These are phyloP conservation scores for Torymus aiolomorphi DNA, from an alignment of 2,888 invertebrate genomes.

Conservation along the genomic window DNA sequence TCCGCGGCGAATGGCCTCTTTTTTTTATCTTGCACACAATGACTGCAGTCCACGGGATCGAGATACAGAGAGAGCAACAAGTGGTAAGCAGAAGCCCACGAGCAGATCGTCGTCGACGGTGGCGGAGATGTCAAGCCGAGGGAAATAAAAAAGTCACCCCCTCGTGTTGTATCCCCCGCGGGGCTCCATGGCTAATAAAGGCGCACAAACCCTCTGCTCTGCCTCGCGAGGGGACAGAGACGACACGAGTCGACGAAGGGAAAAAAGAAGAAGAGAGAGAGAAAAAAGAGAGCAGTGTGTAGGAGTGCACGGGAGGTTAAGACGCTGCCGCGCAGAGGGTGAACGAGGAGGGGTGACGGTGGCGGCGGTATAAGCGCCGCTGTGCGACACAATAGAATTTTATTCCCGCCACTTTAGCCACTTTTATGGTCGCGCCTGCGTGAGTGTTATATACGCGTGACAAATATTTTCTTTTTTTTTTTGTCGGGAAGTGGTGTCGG, in stretches of 20 bases:
- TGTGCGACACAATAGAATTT: constrained; percentile 65
- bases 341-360: constrained; percentile 48
- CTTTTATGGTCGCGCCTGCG: constrained; percentile 36
- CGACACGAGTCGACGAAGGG: not conserved
- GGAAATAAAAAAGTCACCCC: constrained; percentile 75
- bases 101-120: constrained; percentile 36
- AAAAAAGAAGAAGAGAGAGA: not conserved
- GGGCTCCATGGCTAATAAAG: constrained; percentile 64
- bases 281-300: too few relatives aligned
- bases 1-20: not conserved
- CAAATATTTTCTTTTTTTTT: constrained; percentile 32
- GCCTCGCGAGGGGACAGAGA: not conserved
- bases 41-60: constrained; percentile 9
- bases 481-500: constrained; percentile 4
- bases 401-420: constrained; percentile 41
- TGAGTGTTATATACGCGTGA: constrained; percentile 30
- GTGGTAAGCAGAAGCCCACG: constrained; percentile 61
- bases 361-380: constrained; percentile 63
- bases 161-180: constrained; percentile 58
- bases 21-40: not conserved
- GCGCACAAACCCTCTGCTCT: constrained; percentile 33
- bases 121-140: constrained; percentile 71
- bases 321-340: not conserved
- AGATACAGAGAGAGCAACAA: constrained; percentile 66
- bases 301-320: too few relatives aligned